Conservation (phyloP, 2,113 vertebrate genomes). For the Seriola aureovittata region DNA sequence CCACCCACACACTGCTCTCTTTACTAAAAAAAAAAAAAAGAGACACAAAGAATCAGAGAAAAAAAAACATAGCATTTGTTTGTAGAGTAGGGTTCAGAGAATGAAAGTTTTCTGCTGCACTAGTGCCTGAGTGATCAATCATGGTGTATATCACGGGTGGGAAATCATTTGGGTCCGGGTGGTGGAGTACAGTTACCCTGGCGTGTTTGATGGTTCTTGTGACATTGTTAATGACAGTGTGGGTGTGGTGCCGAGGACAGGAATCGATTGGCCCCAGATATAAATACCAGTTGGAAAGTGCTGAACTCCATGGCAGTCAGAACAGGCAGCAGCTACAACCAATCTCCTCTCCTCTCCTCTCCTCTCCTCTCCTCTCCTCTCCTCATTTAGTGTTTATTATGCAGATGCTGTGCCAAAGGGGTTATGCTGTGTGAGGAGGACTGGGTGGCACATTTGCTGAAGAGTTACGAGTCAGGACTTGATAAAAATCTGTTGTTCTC, state of each 20-base stretch:
- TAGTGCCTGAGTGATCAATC: slow-evolving; percentile 42
- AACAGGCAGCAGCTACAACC: slow-evolving; percentile 37
- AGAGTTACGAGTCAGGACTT: slow-evolving; percentile 14
- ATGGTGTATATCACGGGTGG: slow-evolving; percentile 31
- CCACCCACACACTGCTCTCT: slow-evolving; percentile 19
- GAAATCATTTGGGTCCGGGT: slow-evolving; percentile 53
- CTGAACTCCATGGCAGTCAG: too few species aligned
- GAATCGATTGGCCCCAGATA: slow-evolving; percentile 70
- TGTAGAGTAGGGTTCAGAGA: slow-evolving; percentile 22
- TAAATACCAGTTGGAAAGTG: slow-evolving; percentile 63
- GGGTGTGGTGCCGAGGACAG: slow-evolving; percentile 41
- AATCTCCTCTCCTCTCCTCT: slow-evolving; percentile 5
- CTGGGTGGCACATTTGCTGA: not conserved
- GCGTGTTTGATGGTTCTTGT: slow-evolving; percentile 69
- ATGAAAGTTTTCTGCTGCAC: slow-evolving; percentile 46
- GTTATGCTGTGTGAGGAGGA: not conserved
- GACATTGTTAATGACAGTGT: slow-evolving; percentile 70
- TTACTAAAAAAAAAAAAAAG: not conserved
- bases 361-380: not conserved
- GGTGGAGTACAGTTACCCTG: slow-evolving; percentile 40
- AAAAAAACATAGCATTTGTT: not conserved
- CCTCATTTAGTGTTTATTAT: slow-evolving; percentile 4
- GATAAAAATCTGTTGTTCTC: slow-evolving; percentile 45
- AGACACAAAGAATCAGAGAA: slow-evolving; percentile 16
- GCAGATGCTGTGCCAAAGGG: slow-evolving; percentile 9